A percentile compares a stretch with the other conserved stretches of the same genome.
phyloP scores from a whole-genome alignment of 2,113 vertebrate species.

The Pristiophorus japonicus region DNA sequence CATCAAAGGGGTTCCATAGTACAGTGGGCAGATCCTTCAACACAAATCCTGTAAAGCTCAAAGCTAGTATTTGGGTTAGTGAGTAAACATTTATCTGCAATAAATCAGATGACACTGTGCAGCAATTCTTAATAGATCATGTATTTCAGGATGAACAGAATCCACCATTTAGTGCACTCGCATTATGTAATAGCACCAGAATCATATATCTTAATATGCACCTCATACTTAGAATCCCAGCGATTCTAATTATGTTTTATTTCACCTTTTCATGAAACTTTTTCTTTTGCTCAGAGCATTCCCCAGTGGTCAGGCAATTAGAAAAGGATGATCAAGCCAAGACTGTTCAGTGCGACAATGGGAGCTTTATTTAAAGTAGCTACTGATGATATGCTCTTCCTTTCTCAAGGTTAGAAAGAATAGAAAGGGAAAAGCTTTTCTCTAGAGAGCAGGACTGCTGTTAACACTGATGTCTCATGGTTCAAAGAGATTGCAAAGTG shows the following conservation, averaged over 20 bases:
- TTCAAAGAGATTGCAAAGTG: not conserved
- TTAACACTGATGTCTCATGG: not conserved
- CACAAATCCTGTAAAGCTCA: not conserved
- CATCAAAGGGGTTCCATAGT: not conserved
- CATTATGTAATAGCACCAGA: not conserved
- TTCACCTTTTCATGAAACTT: not conserved
- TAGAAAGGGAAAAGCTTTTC: not conserved
- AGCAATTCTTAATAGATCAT: not conserved
- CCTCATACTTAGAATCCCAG: not conserved
- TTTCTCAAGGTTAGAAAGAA: not conserved
- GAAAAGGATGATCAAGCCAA: not conserved
- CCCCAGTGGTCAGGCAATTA: not conserved
- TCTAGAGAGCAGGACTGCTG: not conserved
- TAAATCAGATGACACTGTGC: not conserved
- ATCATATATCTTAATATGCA: not conserved
- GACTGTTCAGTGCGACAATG: not conserved
- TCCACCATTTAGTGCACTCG: not conserved
- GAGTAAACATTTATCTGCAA: not conserved
- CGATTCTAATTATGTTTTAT: not conserved
- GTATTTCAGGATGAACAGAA: not conserved
- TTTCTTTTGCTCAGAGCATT: not conserved
- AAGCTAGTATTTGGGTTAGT: not conserved
- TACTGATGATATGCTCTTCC: not conserved
- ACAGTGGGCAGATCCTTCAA: not conserved
- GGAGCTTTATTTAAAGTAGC: conserved; percentile 10